Conservation (phyloP, 1,140 invertebrate species). For the Octopus sinensis region DNA sequence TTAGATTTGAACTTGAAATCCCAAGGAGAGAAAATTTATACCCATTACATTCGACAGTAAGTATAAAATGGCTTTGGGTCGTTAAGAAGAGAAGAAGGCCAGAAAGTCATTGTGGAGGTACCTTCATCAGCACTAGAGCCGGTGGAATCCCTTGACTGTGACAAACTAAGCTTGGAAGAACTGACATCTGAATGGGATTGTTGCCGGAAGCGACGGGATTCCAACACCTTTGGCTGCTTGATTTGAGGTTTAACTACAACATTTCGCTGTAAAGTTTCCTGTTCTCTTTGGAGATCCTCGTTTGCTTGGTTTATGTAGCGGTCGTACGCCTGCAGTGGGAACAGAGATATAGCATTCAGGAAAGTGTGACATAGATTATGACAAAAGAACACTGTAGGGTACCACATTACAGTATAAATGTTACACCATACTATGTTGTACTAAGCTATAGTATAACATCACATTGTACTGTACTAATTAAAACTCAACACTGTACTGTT, state of each 20-base stretch:
- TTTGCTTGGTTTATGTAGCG: constrained; percentile 59
- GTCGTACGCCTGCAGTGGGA: constrained; percentile 58
- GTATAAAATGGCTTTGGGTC: too few species aligned
- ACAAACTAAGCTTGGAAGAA: constrained; percentile 19
- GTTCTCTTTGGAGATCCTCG: constrained; percentile 56
- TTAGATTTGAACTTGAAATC: too few species aligned
- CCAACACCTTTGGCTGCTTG: constrained; percentile 57
- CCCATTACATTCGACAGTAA: too few species aligned
- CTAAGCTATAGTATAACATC: too few species aligned
- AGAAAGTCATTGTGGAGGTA: neutral
- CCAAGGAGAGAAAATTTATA: too few species aligned
- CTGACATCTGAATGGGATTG: constrained; percentile 6
- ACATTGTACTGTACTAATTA: too few species aligned
- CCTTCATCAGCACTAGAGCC: constrained; percentile 4
- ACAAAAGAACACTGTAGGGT: too few species aligned
- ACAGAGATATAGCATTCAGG: constrained; percentile 11
- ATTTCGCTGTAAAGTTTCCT: constrained; percentile 44
- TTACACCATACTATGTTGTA: too few species aligned
- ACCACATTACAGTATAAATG: too few species aligned
- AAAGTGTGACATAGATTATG: too few species aligned
- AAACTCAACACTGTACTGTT: too few species aligned
- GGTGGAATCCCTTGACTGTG: neutral
- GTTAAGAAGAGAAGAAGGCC: too few species aligned
- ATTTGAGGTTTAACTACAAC: constrained; percentile 59
- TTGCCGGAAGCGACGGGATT: constrained; percentile 23